Conservation (phyloP, 92 coral and sea anemone genomes). For the Phenganax marumi region DNA sequence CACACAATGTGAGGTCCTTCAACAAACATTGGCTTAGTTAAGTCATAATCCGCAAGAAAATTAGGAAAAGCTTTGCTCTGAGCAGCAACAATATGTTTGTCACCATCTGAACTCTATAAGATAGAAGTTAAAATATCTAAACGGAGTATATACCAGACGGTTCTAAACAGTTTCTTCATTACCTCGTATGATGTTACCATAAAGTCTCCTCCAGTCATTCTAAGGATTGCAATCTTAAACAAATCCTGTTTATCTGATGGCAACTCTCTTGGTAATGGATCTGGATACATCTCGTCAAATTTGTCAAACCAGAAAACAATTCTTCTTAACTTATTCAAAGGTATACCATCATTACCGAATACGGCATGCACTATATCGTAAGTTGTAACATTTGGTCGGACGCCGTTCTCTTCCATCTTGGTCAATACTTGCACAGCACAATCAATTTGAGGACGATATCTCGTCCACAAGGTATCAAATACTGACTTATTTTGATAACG, state of each 20-base stretch:
- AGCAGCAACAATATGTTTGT: constrained; percentile 65
- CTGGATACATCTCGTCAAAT: constrained; percentile 92
- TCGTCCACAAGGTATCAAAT: constrained; percentile 98
- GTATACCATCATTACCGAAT: constrained; percentile 93
- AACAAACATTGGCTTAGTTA: constrained; percentile 71
- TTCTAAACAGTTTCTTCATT: not conserved
- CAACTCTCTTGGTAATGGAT: constrained; percentile 76
- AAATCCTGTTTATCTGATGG: constrained; percentile 77
- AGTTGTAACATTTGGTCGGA: constrained; percentile 73
- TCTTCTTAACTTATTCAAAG: constrained; percentile 81
- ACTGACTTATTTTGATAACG: constrained; percentile 77
- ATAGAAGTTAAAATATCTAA: not conserved
- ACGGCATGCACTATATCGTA: constrained; percentile 82
- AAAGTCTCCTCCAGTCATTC: constrained; percentile 76
- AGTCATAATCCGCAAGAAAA: constrained; percentile 61
- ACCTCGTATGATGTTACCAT: constrained; percentile 68
- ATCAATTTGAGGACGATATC: constrained; percentile 86
- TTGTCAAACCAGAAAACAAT: constrained; percentile 92
- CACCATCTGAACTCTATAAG: constrained; percentile 51
- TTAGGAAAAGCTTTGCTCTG: constrained; percentile 65
- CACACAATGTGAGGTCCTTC: constrained; percentile 90
- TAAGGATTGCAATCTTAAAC: constrained; percentile 67
- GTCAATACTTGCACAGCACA: constrained; percentile 89
- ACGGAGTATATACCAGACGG: not conserved
- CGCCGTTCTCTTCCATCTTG: constrained; percentile 87